phyloP scores from a whole-genome alignment of 1,140 invertebrate genomes.

The Cherax destructor region DNA sequence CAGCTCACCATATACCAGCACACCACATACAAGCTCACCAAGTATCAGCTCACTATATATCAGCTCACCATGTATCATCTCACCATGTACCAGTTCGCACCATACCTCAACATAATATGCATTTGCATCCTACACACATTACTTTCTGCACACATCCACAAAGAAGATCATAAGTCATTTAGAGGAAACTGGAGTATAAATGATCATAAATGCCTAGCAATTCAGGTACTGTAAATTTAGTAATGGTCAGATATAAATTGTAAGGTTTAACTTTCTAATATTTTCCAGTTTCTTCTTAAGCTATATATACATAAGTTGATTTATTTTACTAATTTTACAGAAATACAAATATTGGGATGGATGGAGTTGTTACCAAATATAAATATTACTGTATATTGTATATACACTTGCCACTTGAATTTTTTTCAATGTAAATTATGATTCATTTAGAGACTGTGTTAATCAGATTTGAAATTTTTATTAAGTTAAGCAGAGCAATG shows the following conservation, averaged over 20 bases:
- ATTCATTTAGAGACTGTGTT: too few relatives aligned
- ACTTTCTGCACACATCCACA: not conserved
- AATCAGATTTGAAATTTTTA: too few relatives aligned
- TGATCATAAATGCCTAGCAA: not conserved
- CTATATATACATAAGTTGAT: not conserved
- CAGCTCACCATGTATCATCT: not conserved
- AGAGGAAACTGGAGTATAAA: not conserved
- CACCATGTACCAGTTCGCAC: not conserved
- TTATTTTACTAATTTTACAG: not conserved
- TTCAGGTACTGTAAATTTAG: not conserved
- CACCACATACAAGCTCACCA: not conserved
- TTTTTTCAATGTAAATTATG: too few relatives aligned
- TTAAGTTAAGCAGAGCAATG: too few relatives aligned
- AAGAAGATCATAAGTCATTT: constrained; percentile 15
- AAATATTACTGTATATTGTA: not conserved
- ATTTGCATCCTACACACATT: constrained; percentile 23
- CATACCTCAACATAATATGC: not conserved
- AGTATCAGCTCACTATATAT: not conserved
- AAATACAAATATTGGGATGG: not conserved
- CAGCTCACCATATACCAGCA: not conserved
- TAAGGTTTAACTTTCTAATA: not conserved
- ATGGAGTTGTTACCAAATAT: not conserved
- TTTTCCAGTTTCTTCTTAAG: not conserved
- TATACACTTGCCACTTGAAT: too few relatives aligned
- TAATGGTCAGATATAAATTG: not conserved